Conservation (phyloP, 2,797 vertebrate species). For the Sebastolobus altivelis region DNA sequence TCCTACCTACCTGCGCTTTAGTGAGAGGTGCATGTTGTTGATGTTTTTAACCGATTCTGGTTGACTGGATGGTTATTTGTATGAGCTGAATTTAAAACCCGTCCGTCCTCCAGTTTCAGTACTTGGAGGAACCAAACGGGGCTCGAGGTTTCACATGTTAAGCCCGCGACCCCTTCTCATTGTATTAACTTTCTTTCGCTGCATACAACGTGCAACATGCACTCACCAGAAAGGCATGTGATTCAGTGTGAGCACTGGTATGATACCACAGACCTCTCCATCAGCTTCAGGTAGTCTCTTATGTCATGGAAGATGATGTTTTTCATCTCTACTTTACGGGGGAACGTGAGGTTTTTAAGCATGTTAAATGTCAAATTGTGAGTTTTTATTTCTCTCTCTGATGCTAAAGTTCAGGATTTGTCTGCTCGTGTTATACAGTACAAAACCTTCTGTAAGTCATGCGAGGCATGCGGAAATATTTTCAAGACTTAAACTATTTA, state of each 20-base stretch:
- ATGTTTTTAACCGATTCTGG: constrained; percentile 30
- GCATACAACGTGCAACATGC: constrained; percentile 39
- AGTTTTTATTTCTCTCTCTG: constrained; percentile 24
- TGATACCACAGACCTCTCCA: constrained; percentile 29
- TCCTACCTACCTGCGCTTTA: constrained; percentile 43
- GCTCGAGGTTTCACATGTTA: constrained; percentile 35
- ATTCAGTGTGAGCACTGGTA: constrained; percentile 34
- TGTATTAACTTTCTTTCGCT: constrained; percentile 43
- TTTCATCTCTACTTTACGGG: constrained; percentile 21
- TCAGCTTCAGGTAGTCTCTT: constrained; percentile 25
- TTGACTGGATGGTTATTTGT: constrained; percentile 51
- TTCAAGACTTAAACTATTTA: constrained; percentile 41
- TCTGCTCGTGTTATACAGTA: constrained; percentile 41
- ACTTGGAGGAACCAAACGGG: constrained; percentile 5
- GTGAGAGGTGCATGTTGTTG: constrained; percentile 63
- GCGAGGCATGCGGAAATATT: constrained; percentile 41
- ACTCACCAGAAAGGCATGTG: constrained; percentile 42
- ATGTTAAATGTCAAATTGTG: constrained; percentile 56
- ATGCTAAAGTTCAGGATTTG: constrained; percentile 25
- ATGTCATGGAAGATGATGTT: constrained; percentile 24
- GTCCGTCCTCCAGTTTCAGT: constrained; percentile 16
- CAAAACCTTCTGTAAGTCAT: constrained; percentile 36
- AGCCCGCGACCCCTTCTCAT: constrained; percentile 11
- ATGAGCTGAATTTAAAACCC: constrained; percentile 32
- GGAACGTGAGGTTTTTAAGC: constrained; percentile 45